Conservation (phyloP, 2,888 invertebrate species). For the Drosophila anomalipes region DNA sequence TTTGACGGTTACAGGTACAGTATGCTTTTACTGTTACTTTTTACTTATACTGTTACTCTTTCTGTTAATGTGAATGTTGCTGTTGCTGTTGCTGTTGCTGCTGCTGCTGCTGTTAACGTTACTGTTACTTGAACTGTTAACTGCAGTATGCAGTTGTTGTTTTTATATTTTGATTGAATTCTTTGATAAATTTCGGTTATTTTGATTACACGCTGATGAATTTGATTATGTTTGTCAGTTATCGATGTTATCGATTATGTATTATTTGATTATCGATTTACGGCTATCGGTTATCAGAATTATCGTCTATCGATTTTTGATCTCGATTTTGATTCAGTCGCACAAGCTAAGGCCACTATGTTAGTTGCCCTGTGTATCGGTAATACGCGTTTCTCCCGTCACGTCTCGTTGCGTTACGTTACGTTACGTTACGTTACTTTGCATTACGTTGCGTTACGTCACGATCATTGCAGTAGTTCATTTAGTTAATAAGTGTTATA, state of each 20-base stretch:
- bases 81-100: slow-evolving; percentile 15
- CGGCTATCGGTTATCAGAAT: slow-evolving; percentile 40
- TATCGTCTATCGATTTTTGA: slow-evolving; percentile 49
- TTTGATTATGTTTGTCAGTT: slow-evolving; percentile 28
- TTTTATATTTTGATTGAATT: slow-evolving; percentile 8
- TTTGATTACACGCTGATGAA: slow-evolving; percentile 32
- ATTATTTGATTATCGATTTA: slow-evolving; percentile 41
- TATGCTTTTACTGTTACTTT: neutral
- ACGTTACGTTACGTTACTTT: neutral
- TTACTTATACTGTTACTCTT: neutral
- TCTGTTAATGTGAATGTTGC: slow-evolving; percentile 34
- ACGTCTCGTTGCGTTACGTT: slow-evolving; percentile 45
- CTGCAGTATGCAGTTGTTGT: neutral
- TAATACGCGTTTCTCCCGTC: slow-evolving; percentile 27
- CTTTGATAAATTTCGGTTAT: slow-evolving; percentile 21
- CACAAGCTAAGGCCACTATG: slow-evolving; percentile 79
- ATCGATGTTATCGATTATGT: slow-evolving; percentile 36
- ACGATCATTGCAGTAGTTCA: slow-evolving; percentile 61
- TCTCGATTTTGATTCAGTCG: slow-evolving; percentile 69
- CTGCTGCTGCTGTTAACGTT: neutral
- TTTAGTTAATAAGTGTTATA: slow-evolving; percentile 68
- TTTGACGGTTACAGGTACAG: slow-evolving; percentile 32
- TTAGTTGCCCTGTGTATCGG: slow-evolving; percentile 59
- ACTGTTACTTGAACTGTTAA: neutral
- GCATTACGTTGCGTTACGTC: slow-evolving; percentile 10